phyloP scores from a whole-genome alignment of 2,888 invertebrate genomes.

The Drosophila siamana region DNA sequence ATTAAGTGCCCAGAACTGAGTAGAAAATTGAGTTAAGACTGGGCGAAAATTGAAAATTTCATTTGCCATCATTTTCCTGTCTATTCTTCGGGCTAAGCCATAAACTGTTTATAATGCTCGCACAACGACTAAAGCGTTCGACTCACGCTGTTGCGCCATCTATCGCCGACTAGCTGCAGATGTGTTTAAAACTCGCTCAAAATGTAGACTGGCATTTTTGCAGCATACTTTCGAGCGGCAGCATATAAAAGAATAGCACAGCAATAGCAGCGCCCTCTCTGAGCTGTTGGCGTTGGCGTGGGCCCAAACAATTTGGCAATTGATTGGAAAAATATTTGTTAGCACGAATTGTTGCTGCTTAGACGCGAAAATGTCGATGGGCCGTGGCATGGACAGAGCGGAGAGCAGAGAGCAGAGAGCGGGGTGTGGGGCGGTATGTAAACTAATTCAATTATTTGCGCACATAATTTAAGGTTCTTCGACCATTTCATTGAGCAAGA shows the following conservation, averaged over 20 bases:
- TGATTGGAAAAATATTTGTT: conserved; percentile 75
- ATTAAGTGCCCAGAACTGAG: conserved; percentile 46
- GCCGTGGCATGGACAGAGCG: too few relatives aligned
- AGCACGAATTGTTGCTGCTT: conserved; percentile 60
- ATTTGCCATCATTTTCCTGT: conserved; percentile 31
- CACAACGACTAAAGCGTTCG: conserved; percentile 21
- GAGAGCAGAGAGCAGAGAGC: neutral
- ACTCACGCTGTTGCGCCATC: conserved; percentile 22
- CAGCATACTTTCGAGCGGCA: conserved; percentile 39
- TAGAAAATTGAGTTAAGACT: conserved; percentile 60
- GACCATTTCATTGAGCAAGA: conserved; percentile 57
- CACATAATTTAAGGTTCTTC: conserved; percentile 68
- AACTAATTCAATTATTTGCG: conserved; percentile 79
- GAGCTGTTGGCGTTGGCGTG: conserved; percentile 1
- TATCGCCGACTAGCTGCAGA: conserved; percentile 19
- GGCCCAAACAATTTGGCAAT: conserved; percentile 54
- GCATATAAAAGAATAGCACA: conserved; percentile 8
- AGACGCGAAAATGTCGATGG: conserved; percentile 6
- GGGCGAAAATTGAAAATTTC: conserved; percentile 58
- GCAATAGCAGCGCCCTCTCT: conserved; percentile 17
- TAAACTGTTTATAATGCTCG: conserved; percentile 43
- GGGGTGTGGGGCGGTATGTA: conserved; percentile 33
- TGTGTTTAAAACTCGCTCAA: too few relatives aligned
- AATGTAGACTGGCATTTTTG: conserved; percentile 28
- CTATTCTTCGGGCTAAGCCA: conserved; percentile 20